Evolutionary conservation across 2,113 vertebrate genomes (phyloP).

Genomic region (Rhegmatorhina hoffmannsi): DNA sequence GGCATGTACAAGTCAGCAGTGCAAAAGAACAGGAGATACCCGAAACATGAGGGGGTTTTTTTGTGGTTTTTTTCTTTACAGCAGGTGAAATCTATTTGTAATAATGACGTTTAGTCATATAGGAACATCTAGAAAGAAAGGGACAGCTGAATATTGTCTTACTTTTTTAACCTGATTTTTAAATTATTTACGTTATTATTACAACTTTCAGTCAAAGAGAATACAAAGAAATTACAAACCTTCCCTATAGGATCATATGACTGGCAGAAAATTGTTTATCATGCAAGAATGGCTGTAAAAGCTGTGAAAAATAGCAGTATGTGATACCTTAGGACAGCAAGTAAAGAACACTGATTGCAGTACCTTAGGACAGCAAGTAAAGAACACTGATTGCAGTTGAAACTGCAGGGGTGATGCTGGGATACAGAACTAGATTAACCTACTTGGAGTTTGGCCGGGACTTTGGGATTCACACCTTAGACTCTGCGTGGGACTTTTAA

Average conservation of each 20-base stretch:
- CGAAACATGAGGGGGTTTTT: not conserved
- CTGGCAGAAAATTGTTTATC: not conserved
- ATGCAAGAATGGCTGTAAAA: not conserved
- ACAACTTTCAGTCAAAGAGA: slow-evolving; percentile 10
- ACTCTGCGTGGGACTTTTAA: not conserved
- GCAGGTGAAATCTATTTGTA: not conserved
- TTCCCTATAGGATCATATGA: not conserved
- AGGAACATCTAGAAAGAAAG: not conserved
- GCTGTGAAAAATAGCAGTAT: not conserved
- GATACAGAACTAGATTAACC: not conserved
- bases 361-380: not conserved
- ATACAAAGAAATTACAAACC: not conserved
- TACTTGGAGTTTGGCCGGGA: not conserved
- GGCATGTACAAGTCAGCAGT: not conserved
- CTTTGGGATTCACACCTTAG: not conserved
- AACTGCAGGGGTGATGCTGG: not conserved
- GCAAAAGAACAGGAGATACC: not conserved
- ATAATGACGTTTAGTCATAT: not conserved
- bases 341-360: not conserved
- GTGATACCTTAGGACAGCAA: not conserved
- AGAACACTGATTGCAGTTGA: not conserved
- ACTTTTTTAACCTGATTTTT: not conserved
- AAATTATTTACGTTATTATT: not conserved
- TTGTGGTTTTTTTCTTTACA: not conserved
- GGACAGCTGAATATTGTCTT: not conserved